Evolutionary conservation across 53 echinoderm and acorn worm genomes (phyloP), one percentile per base, ranked within the genome.

Genomic region (Mesocentrotus franciscanus): DNA sequence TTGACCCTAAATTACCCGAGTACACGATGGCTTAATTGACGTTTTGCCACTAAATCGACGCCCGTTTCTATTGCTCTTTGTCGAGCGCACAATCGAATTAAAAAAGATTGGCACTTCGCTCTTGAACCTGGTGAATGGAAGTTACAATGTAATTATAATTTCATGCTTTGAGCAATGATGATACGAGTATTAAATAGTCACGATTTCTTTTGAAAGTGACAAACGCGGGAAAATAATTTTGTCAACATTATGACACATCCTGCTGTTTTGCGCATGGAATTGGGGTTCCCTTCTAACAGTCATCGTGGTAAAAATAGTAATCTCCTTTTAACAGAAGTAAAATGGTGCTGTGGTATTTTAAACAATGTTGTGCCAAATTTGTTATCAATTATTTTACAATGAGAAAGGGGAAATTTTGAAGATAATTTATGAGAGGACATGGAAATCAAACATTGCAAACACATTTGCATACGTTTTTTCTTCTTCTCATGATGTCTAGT

Each of bases 1-100:
- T 92, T 92, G 92, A 92, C 92, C 92, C 92, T 71, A 92, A 92
- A 92, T 92, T 92, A 92, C 92, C 92, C 92, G 29, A 42, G 71
- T 55, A 42, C 92, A 92, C 74, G 92, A 22, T 29, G 92, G 27
- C 75, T 74, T 92, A 92, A 92, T 92, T 92, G 92, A 74, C 71
- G 92, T 72, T 49, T 92, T 74, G 92, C 56, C 71, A 74, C 92
- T 74, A 92, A 92, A 92, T 72, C 92, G 74, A 92, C 92, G 42
- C 27, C 33, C 92, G 55, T 74, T 75, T 75, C 92, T 92, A 92
- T 55, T 12, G 72, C 55, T 70, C 34, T 56, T 92, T 92, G 92
- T 92, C 42, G 24, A 55, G 36, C 17, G 55, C 74, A 92, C 92
- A 92, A 92, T 92, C 74, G 92, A 92, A 92, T 92, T 92, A 92